These are phyloP conservation scores for Vultur gryphus DNA, from an alignment of 2,797 vertebrate species.

Conservation along the genomic window DNA sequence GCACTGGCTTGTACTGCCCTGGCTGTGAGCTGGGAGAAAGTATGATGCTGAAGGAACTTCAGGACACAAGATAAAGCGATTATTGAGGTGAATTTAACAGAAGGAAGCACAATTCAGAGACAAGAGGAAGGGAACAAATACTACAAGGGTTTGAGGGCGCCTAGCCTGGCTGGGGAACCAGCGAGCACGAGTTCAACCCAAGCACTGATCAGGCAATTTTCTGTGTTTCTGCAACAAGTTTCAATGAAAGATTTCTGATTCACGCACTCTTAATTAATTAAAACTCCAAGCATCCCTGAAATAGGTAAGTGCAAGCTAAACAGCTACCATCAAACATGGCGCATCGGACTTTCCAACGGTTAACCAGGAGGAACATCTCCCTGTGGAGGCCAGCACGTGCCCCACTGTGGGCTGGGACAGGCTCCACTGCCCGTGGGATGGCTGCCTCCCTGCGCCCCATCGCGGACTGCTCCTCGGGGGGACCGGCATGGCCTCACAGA, in stretches of 20 bases:
- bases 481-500: not conserved
- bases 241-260: not conserved
- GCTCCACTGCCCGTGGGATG: fast-evolving
- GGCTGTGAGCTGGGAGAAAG: not conserved
- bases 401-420: too few species aligned
- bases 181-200: fast-evolving
- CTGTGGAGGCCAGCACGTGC: fast-evolving
- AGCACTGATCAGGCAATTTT: fast-evolving
- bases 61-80: not conserved
- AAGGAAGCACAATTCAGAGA: not conserved
- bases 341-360: fast-evolving
- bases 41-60: not conserved
- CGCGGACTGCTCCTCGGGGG: fast-evolving
- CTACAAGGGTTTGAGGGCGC: not conserved
- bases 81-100: not conserved
- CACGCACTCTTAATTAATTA: fast-evolving
- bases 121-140: not conserved
- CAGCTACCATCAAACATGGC: not conserved
- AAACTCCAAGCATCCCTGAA: not conserved
- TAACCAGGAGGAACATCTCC: not conserved
- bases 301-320: not conserved
- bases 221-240: not conserved
- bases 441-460: not conserved
- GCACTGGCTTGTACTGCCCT: not conserved
- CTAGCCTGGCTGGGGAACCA: not conserved